Evolutionary conservation across 2,113 vertebrate genomes (phyloP).

Genomic region (Bagarius yarrelli): DNA sequence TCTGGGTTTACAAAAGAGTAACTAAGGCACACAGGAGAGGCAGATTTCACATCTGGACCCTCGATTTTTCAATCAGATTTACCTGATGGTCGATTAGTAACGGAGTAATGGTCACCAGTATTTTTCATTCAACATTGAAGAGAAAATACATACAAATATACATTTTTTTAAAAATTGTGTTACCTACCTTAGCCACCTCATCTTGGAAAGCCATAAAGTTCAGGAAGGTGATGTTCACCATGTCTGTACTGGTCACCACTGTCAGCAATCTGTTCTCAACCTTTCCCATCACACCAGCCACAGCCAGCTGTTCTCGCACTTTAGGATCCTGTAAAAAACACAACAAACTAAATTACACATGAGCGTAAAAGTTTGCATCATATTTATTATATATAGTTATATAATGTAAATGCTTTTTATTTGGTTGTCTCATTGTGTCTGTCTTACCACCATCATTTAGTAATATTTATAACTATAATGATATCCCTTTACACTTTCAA

Average conservation of each 20-base stretch:
- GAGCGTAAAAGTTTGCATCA: neutral
- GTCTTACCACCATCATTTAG: neutral
- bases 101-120: neutral
- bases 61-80: neutral
- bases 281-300: slow-evolving; percentile 79
- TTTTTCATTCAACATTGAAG: neutral
- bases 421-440: neutral
- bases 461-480: neutral
- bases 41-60: neutral
- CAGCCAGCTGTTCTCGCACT: slow-evolving; percentile 87
- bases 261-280: slow-evolving; percentile 91
- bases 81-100: neutral
- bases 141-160: neutral
- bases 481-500: neutral
- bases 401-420: no score
- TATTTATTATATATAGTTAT: no score
- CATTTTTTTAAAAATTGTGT: neutral
- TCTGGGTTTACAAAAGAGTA: neutral
- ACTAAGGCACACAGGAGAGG: neutral
- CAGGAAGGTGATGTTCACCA: slow-evolving; percentile 93
- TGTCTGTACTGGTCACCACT: slow-evolving; percentile 88
- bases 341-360: neutral
- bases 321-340: slow-evolving; percentile 81
- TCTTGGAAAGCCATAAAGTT: slow-evolving; percentile 96
- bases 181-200: slow-evolving; percentile 88